Base-by-base conservation (phyloP, 1,140 invertebrate genomes). In the Hycleus cichorii region DNA sequence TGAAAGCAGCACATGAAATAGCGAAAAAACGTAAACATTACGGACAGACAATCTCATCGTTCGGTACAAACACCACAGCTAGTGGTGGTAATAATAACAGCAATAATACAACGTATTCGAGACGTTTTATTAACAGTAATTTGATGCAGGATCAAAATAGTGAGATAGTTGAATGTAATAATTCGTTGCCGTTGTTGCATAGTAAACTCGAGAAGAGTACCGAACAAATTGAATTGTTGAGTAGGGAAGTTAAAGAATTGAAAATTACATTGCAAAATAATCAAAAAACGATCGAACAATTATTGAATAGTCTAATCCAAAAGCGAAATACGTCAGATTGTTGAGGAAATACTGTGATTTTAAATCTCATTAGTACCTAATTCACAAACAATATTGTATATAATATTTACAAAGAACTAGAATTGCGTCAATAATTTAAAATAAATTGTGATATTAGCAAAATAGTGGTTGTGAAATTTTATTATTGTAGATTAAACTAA, bases 1-100 rank as follows among this genome's bases (percentile, higher is more conserved):
- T 90, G 64, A 81, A 83, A 72, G 80, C 84, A 5, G 87, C 87
- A 3, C 83, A 89, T 60, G 84, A 88, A 57, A 83, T 89, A 27
- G 87, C 85, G 0, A 87, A 85, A 65, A 80, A 84, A 71, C 75
- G 84, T 5, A 87, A 86, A 64, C 78, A 83, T 47, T 83, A 82
- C 55, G 82, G 81, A 0, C 81, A 83, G 57, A 83, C 83, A 0
- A 79, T 84, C 59, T 83, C 83, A 2, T 82, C 82, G 0, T 79
- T 77, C 50, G 80, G 79, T 11, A 71, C 63, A 27, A 58, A 62
- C 40, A 51, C 45, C 8, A 80, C 81, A 4, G 32, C 4, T 32
- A 7, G 32, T 32, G 32, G 32, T 32, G 7, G 32, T 5, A 32
- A 32, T 32, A 32, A 7, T 32, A 32, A 18, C 18, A 18, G 18